phyloP scores from a whole-genome alignment of 2,888 invertebrate species.

The Gibbula magus region DNA sequence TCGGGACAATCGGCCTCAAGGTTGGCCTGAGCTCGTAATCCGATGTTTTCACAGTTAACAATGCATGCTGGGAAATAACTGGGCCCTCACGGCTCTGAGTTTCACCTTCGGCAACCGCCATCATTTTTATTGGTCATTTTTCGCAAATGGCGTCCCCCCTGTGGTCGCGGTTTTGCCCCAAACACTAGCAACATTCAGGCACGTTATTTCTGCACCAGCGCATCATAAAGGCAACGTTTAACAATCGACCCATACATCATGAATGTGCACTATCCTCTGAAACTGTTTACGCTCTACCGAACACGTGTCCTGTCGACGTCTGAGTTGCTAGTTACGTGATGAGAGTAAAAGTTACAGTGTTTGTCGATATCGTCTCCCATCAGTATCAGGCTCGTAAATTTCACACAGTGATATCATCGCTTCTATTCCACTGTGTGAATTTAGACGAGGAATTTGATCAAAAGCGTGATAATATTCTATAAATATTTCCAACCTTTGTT shows the following conservation, averaged over 20 bases:
- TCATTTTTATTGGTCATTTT: constrained; percentile 13
- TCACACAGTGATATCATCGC: neutral
- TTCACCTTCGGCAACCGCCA: neutral
- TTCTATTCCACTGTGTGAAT: neutral
- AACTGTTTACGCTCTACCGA: neutral
- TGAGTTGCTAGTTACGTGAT: neutral
- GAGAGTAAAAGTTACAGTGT: neutral
- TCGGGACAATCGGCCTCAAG: neutral
- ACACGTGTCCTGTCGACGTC: neutral
- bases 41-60: neutral
- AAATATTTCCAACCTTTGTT: too few species aligned
- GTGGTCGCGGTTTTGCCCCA: neutral
- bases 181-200: neutral
- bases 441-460: neutral
- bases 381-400: neutral
- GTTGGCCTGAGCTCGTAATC: neutral
- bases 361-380: neutral
- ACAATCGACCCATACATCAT: constrained; percentile 4
- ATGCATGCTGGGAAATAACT: neutral
- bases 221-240: neutral
- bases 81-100: neutral
- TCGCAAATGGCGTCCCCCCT: neutral
- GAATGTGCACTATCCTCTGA: neutral
- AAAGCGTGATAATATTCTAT: neutral
- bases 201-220: constrained; percentile 1